Percentiles rank a stretch among this genome's conserved stretches.
Evolutionary conservation across 2,113 vertebrate species (phyloP).

Genomic region (Empidonax alnorum): DNA sequence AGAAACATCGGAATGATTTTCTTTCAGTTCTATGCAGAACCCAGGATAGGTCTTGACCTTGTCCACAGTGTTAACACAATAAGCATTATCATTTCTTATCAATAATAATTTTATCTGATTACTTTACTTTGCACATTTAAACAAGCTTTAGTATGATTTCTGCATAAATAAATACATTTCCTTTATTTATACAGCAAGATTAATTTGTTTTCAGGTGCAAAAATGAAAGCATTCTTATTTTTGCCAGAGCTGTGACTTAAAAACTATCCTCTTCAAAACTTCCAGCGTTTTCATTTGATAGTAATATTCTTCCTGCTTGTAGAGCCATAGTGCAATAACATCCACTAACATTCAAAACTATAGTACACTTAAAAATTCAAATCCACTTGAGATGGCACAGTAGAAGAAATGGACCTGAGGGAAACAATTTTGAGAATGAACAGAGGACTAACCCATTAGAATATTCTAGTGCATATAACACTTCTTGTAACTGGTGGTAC

Average conservation of each 20-base stretch:
- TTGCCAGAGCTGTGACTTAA: constrained; percentile 31
- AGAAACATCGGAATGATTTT: constrained; percentile 16
- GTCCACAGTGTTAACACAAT: background rate
- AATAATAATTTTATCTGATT: constrained; percentile 29
- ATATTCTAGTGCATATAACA: background rate
- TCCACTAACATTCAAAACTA: constrained; percentile 62
- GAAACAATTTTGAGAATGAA: constrained; percentile 52
- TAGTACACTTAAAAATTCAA: constrained; percentile 62
- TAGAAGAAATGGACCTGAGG: constrained; percentile 19
- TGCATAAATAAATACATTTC: constrained; percentile 25
- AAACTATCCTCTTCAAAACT: constrained; percentile 30
- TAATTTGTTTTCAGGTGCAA: constrained; percentile 31
- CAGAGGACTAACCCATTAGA: constrained; percentile 24
- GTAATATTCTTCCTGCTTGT: constrained; percentile 19
- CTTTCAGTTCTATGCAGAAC: background rate
- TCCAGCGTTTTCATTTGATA: constrained; percentile 44
- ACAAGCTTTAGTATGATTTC: background rate
- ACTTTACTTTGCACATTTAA: constrained; percentile 8
- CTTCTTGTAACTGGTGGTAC: constrained; percentile 27
- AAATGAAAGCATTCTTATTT: constrained; percentile 43
- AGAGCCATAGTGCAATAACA: constrained; percentile 52
- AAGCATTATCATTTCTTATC: constrained; percentile 27
- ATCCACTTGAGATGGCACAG: constrained; percentile 50
- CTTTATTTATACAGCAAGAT: constrained; percentile 33
- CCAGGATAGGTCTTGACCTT: constrained; percentile 4